Evolutionary conservation across 2,113 vertebrate species (phyloP).

Genomic region (Carettochelys insculpta): DNA sequence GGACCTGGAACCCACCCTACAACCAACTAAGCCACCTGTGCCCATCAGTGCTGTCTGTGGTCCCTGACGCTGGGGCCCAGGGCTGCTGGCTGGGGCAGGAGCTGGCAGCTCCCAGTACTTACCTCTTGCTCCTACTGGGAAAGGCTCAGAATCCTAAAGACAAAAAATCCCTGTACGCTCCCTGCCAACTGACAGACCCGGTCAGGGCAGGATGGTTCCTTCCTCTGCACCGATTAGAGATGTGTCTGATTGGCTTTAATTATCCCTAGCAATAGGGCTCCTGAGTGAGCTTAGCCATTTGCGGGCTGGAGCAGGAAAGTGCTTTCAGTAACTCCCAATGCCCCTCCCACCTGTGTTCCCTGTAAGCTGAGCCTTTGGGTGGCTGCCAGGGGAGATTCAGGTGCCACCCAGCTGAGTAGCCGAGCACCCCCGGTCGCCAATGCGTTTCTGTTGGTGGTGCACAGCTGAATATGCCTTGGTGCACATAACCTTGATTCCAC

Average conservation of each 20-base stretch:
- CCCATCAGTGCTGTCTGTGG: neutral
- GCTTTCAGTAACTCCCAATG: neutral
- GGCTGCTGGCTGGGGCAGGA: neutral
- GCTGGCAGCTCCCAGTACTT: neutral
- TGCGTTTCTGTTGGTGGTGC: no score
- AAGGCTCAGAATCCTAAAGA: neutral
- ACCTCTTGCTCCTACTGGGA: neutral
- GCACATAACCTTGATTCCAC: no score
- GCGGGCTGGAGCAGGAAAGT: neutral
- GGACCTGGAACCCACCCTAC: neutral
- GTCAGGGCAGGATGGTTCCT: neutral
- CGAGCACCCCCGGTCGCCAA: no score
- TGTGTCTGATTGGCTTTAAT: neutral
- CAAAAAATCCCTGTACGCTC: neutral
- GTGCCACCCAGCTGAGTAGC: no score
- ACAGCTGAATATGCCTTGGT: no score
- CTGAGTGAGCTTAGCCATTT: neutral
- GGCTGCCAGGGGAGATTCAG: no score
- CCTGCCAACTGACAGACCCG: neutral
- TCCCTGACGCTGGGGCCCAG: neutral
- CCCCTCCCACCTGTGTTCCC: rapidly evolving
- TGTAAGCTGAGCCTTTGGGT: no score
- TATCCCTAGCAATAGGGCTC: neutral
- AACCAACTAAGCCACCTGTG: neutral
- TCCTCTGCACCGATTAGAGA: neutral